These are phyloP conservation scores for Lochmaea capreae DNA, from an alignment of 2,888 invertebrate species.

Conservation along the genomic window DNA sequence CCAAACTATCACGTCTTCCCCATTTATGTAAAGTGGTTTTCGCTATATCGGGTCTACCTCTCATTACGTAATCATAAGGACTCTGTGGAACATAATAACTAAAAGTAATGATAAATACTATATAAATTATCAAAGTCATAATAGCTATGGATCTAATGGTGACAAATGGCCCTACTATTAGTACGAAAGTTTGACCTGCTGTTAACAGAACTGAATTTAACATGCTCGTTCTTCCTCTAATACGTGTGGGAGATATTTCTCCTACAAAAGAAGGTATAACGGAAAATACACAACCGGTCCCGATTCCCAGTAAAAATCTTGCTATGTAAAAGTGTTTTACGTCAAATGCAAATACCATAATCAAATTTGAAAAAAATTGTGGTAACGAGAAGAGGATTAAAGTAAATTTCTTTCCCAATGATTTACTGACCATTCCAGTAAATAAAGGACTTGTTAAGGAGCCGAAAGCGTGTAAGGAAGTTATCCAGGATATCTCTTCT, in stretches of 20 bases:
- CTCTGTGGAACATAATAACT: constrained; percentile 50
- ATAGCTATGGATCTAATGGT: constrained; percentile 47
- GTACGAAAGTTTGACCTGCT: constrained; percentile 44
- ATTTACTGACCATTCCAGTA: constrained; percentile 45
- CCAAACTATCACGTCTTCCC: constrained; percentile 36
- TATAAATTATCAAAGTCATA: constrained; percentile 43
- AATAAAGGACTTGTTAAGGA: constrained; percentile 52
- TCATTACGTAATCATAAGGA: constrained; percentile 47
- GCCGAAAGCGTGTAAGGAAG: constrained; percentile 52
- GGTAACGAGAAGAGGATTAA: constrained; percentile 74
- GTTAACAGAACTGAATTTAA: constrained; percentile 46
- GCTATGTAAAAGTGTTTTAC: constrained; percentile 65
- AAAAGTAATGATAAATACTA: constrained; percentile 48
- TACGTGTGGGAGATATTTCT: constrained; percentile 83
- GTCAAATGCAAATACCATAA: constrained; percentile 45
- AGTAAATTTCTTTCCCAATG: constrained; percentile 74
- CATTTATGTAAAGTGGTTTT: constrained; percentile 73
- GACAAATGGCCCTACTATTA: constrained; percentile 49
- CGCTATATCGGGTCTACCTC: constrained; percentile 69
- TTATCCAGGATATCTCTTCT: constrained; percentile 53
- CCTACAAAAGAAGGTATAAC: constrained; percentile 87
- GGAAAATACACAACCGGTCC: constrained; percentile 76
- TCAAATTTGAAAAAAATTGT: constrained; percentile 68
- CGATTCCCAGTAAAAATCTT: constrained; percentile 72
- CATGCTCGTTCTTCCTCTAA: constrained; percentile 71